Base-by-base conservation (phyloP, 1,140 invertebrate genomes). In the Ectropis grisescens region DNA sequence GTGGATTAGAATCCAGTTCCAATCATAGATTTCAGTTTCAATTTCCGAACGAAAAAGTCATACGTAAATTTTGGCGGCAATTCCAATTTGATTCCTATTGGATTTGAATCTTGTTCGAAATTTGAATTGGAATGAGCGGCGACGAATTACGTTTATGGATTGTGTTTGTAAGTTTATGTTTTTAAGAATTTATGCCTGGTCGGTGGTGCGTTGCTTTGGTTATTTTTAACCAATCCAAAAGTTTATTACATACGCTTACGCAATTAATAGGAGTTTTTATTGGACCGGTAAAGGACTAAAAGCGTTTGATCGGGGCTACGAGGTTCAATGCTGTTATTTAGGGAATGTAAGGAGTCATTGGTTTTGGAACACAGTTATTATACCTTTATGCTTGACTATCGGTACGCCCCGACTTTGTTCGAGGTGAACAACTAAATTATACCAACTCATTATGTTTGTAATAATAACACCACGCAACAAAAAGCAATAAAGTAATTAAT, bases 241-340 rank as follows among this genome's bases (percentile, higher is more conserved):
- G 60, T 80, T 80, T 80, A 80, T 80, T 72, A 75, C 71, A 62
- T 67, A 53, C 55, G 58, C 59, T 72, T 76, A 75, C 64, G 61
- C 67, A 76, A 80, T 80, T 76, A 80, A 78, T 78, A 75, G 68
- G 41, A 67, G 58, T 67, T 80, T 76, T 80, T 80, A 78, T 80
- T 69, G 53, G 38, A 58, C 60, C 68, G 67, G 71, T 67, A 62
- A 71, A 79, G 71, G 74, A 72, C 58, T 60, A 62, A 64, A 66
- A 54, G 44, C 54, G 56, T 69, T 72, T 66, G 68, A 71, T 67
- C 57, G 57, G 58, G 61, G 47, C 45, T 28, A 40, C 29, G 37
- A 43, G 37, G 37, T 26, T 37, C 42, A 29, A 35, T 42, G 25
- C 41, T 43, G 50, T 41, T 60, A 47, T 53, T 54, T 54, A 12